A percentile compares a stretch with the other conserved stretches of the same genome.
These are phyloP conservation scores for Ostrea denselamellosa DNA, from an alignment of 1,140 invertebrate species.

Conservation along the genomic window DNA sequence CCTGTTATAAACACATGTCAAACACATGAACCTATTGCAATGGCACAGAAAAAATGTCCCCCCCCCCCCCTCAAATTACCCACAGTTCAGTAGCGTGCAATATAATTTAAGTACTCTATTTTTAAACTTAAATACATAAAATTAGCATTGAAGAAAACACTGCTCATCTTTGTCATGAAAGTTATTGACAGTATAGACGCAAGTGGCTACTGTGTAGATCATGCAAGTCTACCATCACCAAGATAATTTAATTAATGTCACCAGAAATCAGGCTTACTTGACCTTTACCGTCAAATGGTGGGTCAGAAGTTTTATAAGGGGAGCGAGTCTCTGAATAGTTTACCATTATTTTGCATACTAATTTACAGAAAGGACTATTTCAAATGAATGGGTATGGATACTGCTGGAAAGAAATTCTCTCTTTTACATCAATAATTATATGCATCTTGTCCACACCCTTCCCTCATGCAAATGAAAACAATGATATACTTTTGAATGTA, in stretches of 20 bases:
- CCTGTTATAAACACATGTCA: neutral
- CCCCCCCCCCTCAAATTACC: neutral
- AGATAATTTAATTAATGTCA: neutral
- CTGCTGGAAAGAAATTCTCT: neutral
- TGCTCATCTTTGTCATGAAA: neutral
- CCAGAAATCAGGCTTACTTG: too few relatives aligned
- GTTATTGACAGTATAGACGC: too few relatives aligned
- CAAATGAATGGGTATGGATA: neutral
- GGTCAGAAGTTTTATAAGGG: too few relatives aligned
- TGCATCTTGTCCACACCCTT: neutral
- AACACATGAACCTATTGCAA: neutral
- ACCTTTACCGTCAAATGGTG: too few relatives aligned
- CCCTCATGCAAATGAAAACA: constrained; percentile 13
- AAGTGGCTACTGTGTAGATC: neutral
- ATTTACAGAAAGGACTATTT: neutral
- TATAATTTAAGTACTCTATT: too few relatives aligned
- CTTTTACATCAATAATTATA: neutral
- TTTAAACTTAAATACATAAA: too few relatives aligned
- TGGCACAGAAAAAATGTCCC: neutral
- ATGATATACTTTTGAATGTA: neutral
- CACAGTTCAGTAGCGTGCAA: too few relatives aligned
- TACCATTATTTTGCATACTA: neutral
- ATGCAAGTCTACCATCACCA: constrained; percentile 34
- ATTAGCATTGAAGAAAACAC: too few relatives aligned
- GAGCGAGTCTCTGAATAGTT: neutral